A percentile compares a stretch with the other conserved stretches of the same genome.
Conservation (phyloP, 2,113 vertebrate species). For the Gymnobelideus leadbeateri region DNA sequence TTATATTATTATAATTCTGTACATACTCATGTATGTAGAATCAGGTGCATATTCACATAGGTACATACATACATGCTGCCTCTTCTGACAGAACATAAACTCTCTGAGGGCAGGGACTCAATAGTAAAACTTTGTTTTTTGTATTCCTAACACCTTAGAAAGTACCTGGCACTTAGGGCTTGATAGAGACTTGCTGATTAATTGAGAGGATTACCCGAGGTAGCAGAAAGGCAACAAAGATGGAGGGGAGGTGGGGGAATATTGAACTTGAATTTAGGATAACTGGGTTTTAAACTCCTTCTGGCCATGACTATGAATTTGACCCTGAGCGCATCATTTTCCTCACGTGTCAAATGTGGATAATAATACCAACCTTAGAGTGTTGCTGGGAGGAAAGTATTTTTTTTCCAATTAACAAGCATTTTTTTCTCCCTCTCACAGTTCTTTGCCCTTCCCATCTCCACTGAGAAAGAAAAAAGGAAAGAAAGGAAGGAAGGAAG, state of each 20-base stretch:
- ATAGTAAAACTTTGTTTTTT: background rate
- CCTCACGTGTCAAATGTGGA: background rate
- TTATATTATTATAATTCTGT: background rate
- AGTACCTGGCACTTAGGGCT: background rate
- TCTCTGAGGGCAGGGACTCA: background rate
- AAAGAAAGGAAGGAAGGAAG: no score
- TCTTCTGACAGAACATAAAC: background rate
- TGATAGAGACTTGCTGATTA: background rate
- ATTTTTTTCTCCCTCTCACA: no score
- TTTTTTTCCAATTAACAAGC: background rate
- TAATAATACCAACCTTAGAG: background rate
- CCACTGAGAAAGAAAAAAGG: no score
- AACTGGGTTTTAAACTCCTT: background rate
- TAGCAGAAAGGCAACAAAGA: background rate
- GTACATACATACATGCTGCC: background rate
- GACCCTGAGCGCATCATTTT: background rate
- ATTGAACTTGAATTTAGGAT: background rate
- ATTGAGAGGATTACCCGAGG: background rate
- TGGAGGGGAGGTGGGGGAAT: background rate
- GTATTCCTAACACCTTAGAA: background rate
- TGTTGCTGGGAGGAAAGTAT: background rate
- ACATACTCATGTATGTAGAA: background rate
- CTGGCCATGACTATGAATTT: background rate
- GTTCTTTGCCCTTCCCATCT: no score
- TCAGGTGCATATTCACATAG: background rate